Conservation (phyloP, 2,113 vertebrate genomes). For the Dasyprocta punctata region DNA sequence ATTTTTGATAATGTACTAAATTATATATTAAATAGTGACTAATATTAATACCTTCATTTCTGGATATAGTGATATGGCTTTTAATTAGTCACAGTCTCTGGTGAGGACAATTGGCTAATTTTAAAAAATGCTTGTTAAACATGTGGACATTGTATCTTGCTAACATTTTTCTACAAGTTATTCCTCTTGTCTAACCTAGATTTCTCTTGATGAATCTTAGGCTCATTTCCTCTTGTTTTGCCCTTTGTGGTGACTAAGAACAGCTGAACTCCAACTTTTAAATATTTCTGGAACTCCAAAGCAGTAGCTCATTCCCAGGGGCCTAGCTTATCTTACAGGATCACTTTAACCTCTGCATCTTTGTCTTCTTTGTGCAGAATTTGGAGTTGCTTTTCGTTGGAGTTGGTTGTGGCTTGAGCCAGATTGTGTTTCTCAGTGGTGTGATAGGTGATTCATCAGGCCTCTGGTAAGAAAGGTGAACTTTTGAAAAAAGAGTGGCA, state of each 20-base stretch:
- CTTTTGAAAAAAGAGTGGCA: not conserved
- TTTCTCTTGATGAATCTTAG: conserved; percentile 2
- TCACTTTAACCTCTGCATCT: too few relatives aligned
- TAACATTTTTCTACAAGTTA: conserved; percentile 16
- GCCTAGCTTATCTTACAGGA: not conserved
- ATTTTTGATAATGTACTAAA: not conserved
- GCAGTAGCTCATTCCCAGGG: not conserved
- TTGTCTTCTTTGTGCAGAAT: not conserved
- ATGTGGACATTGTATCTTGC: not conserved
- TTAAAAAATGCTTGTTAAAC: conserved; percentile 40
- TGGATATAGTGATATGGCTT: conserved; percentile 43
- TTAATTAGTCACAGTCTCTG: conserved; percentile 56
- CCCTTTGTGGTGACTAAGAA: not conserved
- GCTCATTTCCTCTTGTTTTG: conserved; percentile 31
- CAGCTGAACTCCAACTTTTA: not conserved
- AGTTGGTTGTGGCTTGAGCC: not conserved
- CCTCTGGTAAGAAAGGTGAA: not conserved
- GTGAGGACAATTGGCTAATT: conserved; percentile 34
- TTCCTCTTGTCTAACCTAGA: conserved; percentile 49
- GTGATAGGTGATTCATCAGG: not conserved
- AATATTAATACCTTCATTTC: not conserved
- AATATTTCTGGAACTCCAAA: not conserved
- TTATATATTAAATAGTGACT: not conserved
- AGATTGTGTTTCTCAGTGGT: not conserved
- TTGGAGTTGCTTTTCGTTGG: not conserved